Evolutionary conservation across 2,888 invertebrate genomes (phyloP).

Genomic region (Cheilosia scutellata): DNA sequence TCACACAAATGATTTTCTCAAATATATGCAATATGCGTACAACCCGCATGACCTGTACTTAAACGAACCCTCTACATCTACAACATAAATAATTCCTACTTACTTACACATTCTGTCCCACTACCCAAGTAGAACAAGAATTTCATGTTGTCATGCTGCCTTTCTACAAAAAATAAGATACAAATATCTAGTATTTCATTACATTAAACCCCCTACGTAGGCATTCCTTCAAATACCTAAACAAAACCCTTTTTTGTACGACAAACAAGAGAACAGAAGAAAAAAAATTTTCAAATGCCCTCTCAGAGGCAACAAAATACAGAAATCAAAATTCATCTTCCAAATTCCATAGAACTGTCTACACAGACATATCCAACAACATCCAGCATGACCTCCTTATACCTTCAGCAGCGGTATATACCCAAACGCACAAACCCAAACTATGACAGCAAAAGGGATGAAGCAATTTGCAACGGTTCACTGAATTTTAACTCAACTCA

Average conservation of each 20-base stretch:
- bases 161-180: conserved; percentile 11
- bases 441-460: conserved; percentile 70
- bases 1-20: neutral
- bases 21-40: neutral
- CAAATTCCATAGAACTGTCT: conserved; percentile 58
- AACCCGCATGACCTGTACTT: neutral
- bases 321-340: conserved; percentile 72
- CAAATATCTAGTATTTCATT: conserved; percentile 63
- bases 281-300: conserved; percentile 17
- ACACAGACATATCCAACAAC: conserved; percentile 33
- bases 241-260: conserved; percentile 38
- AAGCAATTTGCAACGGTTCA: conserved; percentile 71
- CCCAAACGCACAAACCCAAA: conserved; percentile 22
- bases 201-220: conserved; percentile 47
- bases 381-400: neutral
- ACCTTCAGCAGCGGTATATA: neutral
- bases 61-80: neutral
- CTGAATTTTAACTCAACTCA: conserved; percentile 62
- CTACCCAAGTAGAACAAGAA: neutral
- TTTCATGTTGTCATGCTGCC: neutral
- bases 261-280: neutral
- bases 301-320: conserved; percentile 1
- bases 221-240: conserved; percentile 42
- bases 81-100: neutral
- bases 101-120: neutral